phyloP scores from a whole-genome alignment of 1,140 invertebrate species.

The Bombus breviceps region DNA sequence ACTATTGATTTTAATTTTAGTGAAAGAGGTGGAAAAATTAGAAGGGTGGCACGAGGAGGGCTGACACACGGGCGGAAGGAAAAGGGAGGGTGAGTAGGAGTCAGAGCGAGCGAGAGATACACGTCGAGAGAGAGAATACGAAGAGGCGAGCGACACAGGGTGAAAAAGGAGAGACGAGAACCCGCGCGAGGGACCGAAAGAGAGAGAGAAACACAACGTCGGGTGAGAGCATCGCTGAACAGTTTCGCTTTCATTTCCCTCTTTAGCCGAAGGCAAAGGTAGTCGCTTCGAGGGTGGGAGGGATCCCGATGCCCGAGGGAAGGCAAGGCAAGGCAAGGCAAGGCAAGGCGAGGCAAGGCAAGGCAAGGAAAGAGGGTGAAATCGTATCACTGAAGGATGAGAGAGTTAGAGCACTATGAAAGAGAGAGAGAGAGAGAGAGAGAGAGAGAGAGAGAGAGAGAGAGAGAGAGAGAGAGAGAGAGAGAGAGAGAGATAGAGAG shows the following conservation, averaged over 20 bases:
- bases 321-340: slow-evolving; percentile 44
- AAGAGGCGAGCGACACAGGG: slow-evolving; percentile 44
- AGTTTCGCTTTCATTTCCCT: slow-evolving; percentile 75
- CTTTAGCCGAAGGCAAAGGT: slow-evolving; percentile 70
- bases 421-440: neutral
- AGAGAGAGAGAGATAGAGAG: neutral
- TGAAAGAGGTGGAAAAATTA: slow-evolving; percentile 84
- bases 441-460: neutral
- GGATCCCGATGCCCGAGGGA: slow-evolving; percentile 55
- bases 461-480: neutral
- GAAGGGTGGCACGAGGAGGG: slow-evolving; percentile 81
- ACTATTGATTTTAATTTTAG: slow-evolving; percentile 84
- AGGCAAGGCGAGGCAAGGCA: neutral
- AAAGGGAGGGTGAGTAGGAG: slow-evolving; percentile 46
- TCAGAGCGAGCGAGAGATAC: slow-evolving; percentile 45
- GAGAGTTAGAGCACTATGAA: slow-evolving; percentile 19
- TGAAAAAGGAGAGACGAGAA: slow-evolving; percentile 11
- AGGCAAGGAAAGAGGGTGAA: slow-evolving; percentile 33
- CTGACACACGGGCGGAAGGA: slow-evolving; percentile 68
- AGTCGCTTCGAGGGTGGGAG: slow-evolving; percentile 58
- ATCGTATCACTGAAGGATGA: slow-evolving; percentile 41
- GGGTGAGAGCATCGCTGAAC: slow-evolving; percentile 64
- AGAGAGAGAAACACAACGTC: slow-evolving; percentile 55
- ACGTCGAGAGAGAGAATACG: slow-evolving; percentile 18
- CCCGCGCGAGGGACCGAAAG: slow-evolving; percentile 23